phyloP scores from a whole-genome alignment of 2,888 invertebrate genomes.

The Trichogramma dendrolimi region DNA sequence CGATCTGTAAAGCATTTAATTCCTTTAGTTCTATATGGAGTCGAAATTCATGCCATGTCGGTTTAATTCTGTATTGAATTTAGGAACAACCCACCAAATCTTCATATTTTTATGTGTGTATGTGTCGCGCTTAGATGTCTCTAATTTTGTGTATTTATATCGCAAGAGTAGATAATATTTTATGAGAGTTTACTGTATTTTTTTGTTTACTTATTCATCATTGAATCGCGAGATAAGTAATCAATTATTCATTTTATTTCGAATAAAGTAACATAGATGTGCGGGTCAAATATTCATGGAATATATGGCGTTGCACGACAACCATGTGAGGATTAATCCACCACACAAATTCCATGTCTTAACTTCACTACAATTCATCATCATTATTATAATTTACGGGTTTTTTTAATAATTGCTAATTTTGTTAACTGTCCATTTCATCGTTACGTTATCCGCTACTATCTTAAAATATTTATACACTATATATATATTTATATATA shows the following conservation, averaged over 20 bases:
- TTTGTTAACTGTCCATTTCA: conserved; percentile 4
- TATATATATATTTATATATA: conserved; percentile 37
- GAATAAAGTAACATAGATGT: conserved; percentile 49
- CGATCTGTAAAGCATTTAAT: too few relatives aligned
- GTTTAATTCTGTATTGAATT: too few relatives aligned
- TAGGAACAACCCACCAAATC: conserved; percentile 49
- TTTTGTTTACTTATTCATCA: conserved; percentile 29
- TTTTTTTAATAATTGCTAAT: not conserved
- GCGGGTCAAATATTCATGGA: conserved; percentile 50
- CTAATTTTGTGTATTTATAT: conserved; percentile 30
- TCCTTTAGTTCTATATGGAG: too few relatives aligned
- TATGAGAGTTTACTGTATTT: conserved; percentile 30
- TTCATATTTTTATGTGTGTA: conserved; percentile 35
- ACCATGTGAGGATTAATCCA: conserved; percentile 49
- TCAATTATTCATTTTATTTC: conserved; percentile 46
- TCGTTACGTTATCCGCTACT: conserved; percentile 8
- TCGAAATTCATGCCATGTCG: too few relatives aligned
- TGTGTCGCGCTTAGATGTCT: conserved; percentile 26
- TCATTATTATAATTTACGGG: too few relatives aligned
- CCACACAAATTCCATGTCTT: conserved; percentile 32
- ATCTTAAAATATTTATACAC: conserved; percentile 29
- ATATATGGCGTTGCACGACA: conserved; percentile 46
- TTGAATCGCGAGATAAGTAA: conserved; percentile 50
- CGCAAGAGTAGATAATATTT: conserved; percentile 31
- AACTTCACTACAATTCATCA: conserved; percentile 37